Evolutionary conservation across 2,888 invertebrate genomes (phyloP).

Genomic region (Tetanocera ferruginea): DNA sequence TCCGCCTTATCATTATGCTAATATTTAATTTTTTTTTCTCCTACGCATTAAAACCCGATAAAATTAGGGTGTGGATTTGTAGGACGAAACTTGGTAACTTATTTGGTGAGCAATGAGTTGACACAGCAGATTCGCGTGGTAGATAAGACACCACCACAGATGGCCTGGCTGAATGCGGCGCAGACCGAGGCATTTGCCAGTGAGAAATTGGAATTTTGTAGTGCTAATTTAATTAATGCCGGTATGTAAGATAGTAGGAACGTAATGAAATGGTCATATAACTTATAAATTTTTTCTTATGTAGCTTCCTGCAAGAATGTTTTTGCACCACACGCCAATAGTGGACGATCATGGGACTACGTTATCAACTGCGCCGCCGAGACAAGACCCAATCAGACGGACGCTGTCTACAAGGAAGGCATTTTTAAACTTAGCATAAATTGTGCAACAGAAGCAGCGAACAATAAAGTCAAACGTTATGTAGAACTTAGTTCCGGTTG

Average conservation of each 20-base stretch:
- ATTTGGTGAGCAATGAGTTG: constrained; percentile 82
- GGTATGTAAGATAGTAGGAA: constrained; percentile 72
- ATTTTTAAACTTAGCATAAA: constrained; percentile 86
- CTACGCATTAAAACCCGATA: constrained; percentile 45
- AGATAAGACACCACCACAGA: constrained; percentile 93
- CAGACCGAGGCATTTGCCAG: constrained; percentile 82
- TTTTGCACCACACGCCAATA: constrained; percentile 74
- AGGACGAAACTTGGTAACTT: constrained; percentile 88
- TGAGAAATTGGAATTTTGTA: constrained; percentile 86
- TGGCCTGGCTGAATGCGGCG: constrained; percentile 86
- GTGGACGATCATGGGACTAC: constrained; percentile 77
- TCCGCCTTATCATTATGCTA: constrained; percentile 16
- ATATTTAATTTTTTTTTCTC: constrained; percentile 37
- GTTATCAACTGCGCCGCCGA: constrained; percentile 94
- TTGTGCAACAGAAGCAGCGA: constrained; percentile 84
- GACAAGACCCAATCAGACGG: constrained; percentile 89
- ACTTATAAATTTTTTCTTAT: neutral
- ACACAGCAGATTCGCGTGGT: constrained; percentile 83
- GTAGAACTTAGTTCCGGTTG: constrained; percentile 90
- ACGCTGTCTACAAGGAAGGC: constrained; percentile 92
- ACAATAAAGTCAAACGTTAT: constrained; percentile 77
- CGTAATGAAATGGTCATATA: neutral
- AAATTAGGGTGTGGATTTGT: constrained; percentile 90
- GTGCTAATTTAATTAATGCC: constrained; percentile 91
- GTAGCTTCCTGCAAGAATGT: constrained; percentile 86